Evolutionary conservation across 23 tunicate species (phyloP).

Genomic region (Diplosoma virens): DNA sequence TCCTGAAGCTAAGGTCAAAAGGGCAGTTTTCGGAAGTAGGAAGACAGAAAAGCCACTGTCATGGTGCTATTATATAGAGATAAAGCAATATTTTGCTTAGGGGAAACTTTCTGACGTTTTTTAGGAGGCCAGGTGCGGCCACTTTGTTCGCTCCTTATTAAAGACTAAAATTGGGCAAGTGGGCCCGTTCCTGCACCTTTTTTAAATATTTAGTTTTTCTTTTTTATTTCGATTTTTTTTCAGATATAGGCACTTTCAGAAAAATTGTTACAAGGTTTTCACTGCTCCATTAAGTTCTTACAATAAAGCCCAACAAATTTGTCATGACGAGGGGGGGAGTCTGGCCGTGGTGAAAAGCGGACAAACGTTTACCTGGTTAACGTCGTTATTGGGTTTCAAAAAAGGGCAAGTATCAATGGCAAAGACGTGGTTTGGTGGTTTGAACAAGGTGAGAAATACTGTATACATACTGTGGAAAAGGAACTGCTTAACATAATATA

Average conservation of each 20-base stretch:
- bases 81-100: too few relatives aligned
- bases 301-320: slow-evolving; percentile 16
- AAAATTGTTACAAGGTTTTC: slow-evolving; percentile 58
- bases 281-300: neutral
- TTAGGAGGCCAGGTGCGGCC: too few relatives aligned
- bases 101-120: too few relatives aligned
- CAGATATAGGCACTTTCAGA: slow-evolving; percentile 73
- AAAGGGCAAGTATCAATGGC: neutral
- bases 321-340: slow-evolving; percentile 54
- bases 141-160: too few relatives aligned
- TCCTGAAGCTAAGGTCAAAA: too few relatives aligned
- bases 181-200: too few relatives aligned
- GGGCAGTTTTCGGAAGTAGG: too few relatives aligned
- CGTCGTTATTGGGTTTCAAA: slow-evolving; percentile 5
- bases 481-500: neutral
- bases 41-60: too few relatives aligned
- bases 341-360: slow-evolving; percentile 41
- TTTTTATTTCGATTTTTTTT: neutral
- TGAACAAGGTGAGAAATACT: slow-evolving; percentile 40
- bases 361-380: slow-evolving; percentile 58
- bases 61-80: too few relatives aligned
- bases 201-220: too few relatives aligned
- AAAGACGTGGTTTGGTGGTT: slow-evolving; percentile 63
- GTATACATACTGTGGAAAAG: too few relatives aligned
- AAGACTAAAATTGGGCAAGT: too few relatives aligned